Evolutionary conservation across 2,888 invertebrate genomes (phyloP), one percentile per base, ranked within the genome.

Genomic region (Vesta saturnalis): DNA sequence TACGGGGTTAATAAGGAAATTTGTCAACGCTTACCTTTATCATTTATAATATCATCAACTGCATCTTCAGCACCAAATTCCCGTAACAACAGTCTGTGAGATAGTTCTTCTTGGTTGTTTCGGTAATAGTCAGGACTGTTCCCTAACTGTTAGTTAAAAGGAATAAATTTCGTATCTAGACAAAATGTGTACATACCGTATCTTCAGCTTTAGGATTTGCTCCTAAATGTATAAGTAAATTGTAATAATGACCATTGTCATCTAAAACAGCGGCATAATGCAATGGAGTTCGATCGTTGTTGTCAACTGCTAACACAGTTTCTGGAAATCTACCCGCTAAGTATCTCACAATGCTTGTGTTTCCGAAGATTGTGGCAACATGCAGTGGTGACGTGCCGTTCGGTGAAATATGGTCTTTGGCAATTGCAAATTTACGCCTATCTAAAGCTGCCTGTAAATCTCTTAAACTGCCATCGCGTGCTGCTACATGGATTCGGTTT

Each of bases 181-280:
- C 3, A 19, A 5, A 21, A 12, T 4, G 2, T 4, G 6, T 22
- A n/a, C 89, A 87, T 85, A 96, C 96, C 82, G 93, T 94, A 84
- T 97, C 97, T 73, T 91, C 87, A 60, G 91, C 86, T 78, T 92
- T 91, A 1, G 93, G 89, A 85, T 96, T 94, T 35, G 94, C 94
- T 58, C 96, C 97, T 65, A 96, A 88, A 81, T 94, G 94, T 73
- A 92, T 88, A 59, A 97, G 85, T 61, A 96, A 87, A 82, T 94
- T 94, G 82, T 93, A 96, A 80, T 94, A 94, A 81, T 95, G 94
- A 0, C 94, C 94, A 79, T 95, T 95, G 78, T 96, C 94, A 46
- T 91, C 90, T 66, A 94, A 85, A 10, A 91, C 91, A 1, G 94
- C 94, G 1, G 95, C 94, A 80, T 95, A 96, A 84, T 96, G 96